Evolutionary conservation across 30 jellyfish, hydroid and myxozoan genomes (phyloP), one percentile per base, ranked within the genome.

Genomic region (Cassiopea xamachana): DNA sequence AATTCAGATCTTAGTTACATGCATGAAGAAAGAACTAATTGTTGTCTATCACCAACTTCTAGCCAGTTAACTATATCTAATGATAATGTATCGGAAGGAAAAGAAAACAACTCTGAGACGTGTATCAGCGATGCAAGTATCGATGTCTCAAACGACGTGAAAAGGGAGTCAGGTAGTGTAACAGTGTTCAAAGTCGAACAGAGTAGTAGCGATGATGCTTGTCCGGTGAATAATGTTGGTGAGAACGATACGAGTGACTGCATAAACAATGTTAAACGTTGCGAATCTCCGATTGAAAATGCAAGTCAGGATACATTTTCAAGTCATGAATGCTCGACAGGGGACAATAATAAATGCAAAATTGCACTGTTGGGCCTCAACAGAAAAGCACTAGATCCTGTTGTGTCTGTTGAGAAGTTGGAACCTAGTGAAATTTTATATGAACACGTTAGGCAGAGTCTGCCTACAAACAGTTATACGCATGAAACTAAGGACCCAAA

Each of bases 371-470:
- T 71, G 50, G 80, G 51, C 15, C 80, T n/a, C 5, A 19, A 71
- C 80, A 17, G 51, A 19, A 43, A 16, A 14, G 80, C 80, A 14
- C 27, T 71, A 27, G 80, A 71, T 19, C 76, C 76, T 67, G 76
- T 67, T 15, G 76, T 67, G 4, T 67, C 76, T 67, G 76, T 67
- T 2, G 76, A 67, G 76, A 67, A 67, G 15, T 15, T 67, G 55
- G 80, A 71, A 39, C 10, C 51, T 7, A 4, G 58, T 7, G 55
- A 15, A 1, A 71, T 71, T 71, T 71, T 27, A 16, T 7, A 55
- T 43, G 80, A 71, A 19, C 58, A 71, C 15, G 2, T 16, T 64
- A 64, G 43, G 2, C 8, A 64, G 74, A 64, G 12, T 6, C 12
- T 55, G 7, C 64, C 64, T 10, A 3, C 64, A 10, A 55, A 14